A percentile compares a stretch with the other conserved stretches of the same genome.
These are phyloP conservation scores for Metopia argyrocephala DNA, from an alignment of 2,888 invertebrate genomes.

Conservation along the genomic window DNA sequence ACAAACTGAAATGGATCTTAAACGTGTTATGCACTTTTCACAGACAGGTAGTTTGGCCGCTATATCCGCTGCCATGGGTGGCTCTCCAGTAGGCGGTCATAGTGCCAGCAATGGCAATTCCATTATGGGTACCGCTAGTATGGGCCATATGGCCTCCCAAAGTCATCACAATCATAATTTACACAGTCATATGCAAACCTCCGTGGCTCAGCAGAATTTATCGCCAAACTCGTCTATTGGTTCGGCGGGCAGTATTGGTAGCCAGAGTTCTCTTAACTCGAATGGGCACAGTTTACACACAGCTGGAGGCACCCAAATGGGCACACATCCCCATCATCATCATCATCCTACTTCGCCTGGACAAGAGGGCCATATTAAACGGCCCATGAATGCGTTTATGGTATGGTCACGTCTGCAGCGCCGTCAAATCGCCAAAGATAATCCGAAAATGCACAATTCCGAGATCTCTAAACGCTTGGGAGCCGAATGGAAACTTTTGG, in stretches of 20 bases:
- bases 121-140: conserved; percentile 73
- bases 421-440: conserved; percentile 94
- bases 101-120: conserved; percentile 71
- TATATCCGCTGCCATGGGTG: conserved; percentile 77
- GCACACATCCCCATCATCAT: conserved; percentile 64
- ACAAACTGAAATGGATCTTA: conserved; percentile 76
- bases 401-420: conserved; percentile 95
- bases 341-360: conserved; percentile 76
- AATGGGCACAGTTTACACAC: conserved; percentile 61
- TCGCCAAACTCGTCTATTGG: conserved; percentile 76
- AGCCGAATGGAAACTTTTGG: conserved; percentile 94
- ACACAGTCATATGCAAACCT: conserved; percentile 63
- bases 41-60: conserved; percentile 75
- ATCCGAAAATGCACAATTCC: conserved; percentile 95
- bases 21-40: conserved; percentile 78
- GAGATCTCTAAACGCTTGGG: conserved; percentile 95
- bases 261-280: conserved; percentile 64
- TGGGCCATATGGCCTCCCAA: conserved; percentile 72
- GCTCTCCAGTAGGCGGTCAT: conserved; percentile 75
- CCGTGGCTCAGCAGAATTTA: conserved; percentile 73
- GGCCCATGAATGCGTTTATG: conserved; percentile 99
- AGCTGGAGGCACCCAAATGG: conserved; percentile 43
- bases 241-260: conserved; percentile 71
- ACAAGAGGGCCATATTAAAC: conserved; percentile 90
- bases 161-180: conserved; percentile 54